Conservation (phyloP, 2,797 vertebrate species). For the Sebastes iracundus region DNA sequence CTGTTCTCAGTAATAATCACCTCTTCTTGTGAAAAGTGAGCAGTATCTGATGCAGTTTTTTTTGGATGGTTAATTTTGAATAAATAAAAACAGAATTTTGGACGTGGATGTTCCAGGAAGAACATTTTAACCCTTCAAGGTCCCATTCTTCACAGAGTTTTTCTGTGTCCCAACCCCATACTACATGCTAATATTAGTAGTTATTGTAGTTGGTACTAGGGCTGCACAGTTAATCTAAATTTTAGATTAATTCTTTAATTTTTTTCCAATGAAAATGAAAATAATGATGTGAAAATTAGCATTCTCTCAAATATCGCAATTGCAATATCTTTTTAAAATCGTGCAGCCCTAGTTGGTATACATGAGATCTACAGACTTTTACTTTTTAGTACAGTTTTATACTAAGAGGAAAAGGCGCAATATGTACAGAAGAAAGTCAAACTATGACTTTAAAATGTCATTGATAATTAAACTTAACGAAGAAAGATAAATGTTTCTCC, state of each 20-base stretch:
- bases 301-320: no score
- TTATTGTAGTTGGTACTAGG: no score
- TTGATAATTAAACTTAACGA: neutral
- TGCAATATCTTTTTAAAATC: no score
- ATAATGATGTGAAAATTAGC: no score
- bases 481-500: neutral
- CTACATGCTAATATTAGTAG: neutral
- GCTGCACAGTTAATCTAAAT: no score
- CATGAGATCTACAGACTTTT: no score
- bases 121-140: neutral
- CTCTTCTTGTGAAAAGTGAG: slow-evolving; percentile 35
- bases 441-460: neutral
- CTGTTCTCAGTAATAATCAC: slow-evolving; percentile 19
- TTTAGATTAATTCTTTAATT: no score
- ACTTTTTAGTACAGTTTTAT: neutral
- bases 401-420: neutral
- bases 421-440: neutral
- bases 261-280: no score
- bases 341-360: no score
- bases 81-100: slow-evolving; percentile 61
- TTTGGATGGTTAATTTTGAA: slow-evolving; percentile 40
- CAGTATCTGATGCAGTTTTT: slow-evolving; percentile 34
- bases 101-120: slow-evolving; percentile 21
- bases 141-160: neutral
- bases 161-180: neutral